phyloP scores from a whole-genome alignment of 2,797 vertebrate species.

The Phalloptychus januarius region DNA sequence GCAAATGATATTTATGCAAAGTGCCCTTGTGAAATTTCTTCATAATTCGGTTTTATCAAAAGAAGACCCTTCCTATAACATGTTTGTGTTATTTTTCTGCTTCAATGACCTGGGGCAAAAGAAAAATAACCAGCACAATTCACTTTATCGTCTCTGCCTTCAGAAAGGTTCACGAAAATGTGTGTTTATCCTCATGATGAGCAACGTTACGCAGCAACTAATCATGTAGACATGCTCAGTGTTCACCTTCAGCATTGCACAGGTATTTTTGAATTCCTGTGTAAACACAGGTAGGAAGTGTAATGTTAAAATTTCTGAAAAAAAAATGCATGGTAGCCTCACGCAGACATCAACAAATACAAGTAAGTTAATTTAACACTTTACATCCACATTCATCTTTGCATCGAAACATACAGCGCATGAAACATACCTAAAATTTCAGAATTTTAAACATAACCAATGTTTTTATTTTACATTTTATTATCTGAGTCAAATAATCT shows the following conservation, averaged over 20 bases:
- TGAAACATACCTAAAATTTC: neutral
- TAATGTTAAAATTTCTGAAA: conserved; percentile 11
- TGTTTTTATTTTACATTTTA: neutral
- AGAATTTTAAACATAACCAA: neutral
- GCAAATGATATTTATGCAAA: neutral
- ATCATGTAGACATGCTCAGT: conserved; percentile 19
- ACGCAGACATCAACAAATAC: conserved; percentile 2
- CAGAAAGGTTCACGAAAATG: neutral
- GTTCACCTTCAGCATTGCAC: conserved; percentile 15
- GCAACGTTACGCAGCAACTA: conserved; percentile 4
- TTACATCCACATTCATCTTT: too few species aligned
- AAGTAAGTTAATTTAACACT: neutral
- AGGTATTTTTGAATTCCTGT: too few species aligned
- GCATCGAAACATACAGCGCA: neutral
- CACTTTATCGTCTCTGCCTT: neutral
- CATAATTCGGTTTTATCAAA: conserved; percentile 13
- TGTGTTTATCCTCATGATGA: conserved; percentile 7
- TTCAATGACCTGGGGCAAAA: conserved; percentile 31
- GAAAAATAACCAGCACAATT: conserved; percentile 21
- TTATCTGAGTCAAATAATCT: neutral
- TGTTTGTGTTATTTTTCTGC: conserved; percentile 15
- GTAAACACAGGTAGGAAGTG: neutral
- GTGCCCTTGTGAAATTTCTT: neutral
- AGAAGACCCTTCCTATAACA: neutral
- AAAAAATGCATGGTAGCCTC: neutral